Percentiles rank a stretch among this genome's conserved stretches.
Evolutionary conservation across 2,888 invertebrate genomes (phyloP).

Genomic region (Cylindroiulus punctatus): DNA sequence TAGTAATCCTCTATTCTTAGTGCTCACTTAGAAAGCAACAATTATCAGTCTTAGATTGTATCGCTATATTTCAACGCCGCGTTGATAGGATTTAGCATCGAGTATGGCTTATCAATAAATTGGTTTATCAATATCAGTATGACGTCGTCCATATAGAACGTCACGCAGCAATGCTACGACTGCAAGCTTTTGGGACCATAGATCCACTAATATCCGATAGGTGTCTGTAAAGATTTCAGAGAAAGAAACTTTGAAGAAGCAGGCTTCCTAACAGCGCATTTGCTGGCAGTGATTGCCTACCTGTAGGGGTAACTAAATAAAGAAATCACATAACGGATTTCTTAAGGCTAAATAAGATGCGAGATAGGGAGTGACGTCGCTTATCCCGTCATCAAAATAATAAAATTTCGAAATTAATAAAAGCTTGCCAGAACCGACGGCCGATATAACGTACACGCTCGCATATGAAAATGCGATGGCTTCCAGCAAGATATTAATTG

Average conservation of each 20-base stretch:
- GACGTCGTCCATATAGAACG: neutral
- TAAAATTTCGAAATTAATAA: conserved; percentile 41
- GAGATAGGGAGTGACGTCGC: neutral
- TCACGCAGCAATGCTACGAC: no score
- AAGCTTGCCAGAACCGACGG: conserved; percentile 13
- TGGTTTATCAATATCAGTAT: neutral
- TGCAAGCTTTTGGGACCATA: no score
- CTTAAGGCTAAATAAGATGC: neutral
- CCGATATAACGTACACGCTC: conserved; percentile 19
- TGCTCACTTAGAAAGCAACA: neutral
- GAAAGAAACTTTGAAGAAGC: neutral
- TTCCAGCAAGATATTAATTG: conserved; percentile 38
- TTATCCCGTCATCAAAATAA: conserved; percentile 37
- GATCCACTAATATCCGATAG: no score
- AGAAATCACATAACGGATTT: no score
- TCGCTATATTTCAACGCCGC: neutral
- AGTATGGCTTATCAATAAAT: neutral
- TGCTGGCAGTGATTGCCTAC: no score
- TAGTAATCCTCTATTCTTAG: neutral
- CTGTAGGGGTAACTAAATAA: no score
- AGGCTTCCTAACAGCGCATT: no score
- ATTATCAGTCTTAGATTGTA: neutral
- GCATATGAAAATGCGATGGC: conserved; percentile 16
- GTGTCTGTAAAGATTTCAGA: no score
- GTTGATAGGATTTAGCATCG: neutral